A percentile compares a stretch with the other conserved stretches of the same genome.
phyloP scores from a whole-genome alignment of 2,888 invertebrate genomes.

The Antitype chi region DNA sequence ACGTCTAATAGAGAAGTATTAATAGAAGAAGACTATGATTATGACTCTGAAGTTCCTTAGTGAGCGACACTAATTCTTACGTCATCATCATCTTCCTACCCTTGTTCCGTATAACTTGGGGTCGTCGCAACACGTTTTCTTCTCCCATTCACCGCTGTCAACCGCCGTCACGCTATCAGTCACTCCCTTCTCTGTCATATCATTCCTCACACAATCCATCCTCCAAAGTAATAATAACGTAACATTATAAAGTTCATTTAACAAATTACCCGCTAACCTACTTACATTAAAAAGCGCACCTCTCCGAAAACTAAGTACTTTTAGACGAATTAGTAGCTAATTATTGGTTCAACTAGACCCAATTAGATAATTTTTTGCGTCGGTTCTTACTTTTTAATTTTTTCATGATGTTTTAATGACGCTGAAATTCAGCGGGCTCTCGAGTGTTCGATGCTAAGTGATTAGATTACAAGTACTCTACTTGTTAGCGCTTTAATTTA shows the following conservation, averaged over 20 bases:
- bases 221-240: background rate
- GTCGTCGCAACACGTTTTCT: too few relatives aligned
- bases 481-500: background rate
- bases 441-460: conserved; percentile 26
- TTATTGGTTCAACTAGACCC: background rate
- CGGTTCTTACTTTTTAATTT: conserved; percentile 5
- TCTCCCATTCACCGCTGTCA: too few relatives aligned
- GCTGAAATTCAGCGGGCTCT: conserved; percentile 1
- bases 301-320: conserved; percentile 1
- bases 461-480: conserved; percentile 30
- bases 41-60: background rate
- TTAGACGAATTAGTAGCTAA: background rate
- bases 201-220: too few relatives aligned
- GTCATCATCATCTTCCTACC: background rate
- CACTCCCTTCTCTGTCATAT: too few relatives aligned
- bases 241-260: background rate
- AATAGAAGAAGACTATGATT: too few relatives aligned
- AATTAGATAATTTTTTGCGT: background rate
- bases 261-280: background rate
- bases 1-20: too few relatives aligned
- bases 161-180: too few relatives aligned
- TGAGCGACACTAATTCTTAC: background rate
- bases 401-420: background rate
- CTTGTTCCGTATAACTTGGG: too few relatives aligned
- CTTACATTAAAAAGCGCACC: background rate